phyloP scores from a whole-genome alignment of 1,140 invertebrate species.

The Drosophila sucinea region DNA sequence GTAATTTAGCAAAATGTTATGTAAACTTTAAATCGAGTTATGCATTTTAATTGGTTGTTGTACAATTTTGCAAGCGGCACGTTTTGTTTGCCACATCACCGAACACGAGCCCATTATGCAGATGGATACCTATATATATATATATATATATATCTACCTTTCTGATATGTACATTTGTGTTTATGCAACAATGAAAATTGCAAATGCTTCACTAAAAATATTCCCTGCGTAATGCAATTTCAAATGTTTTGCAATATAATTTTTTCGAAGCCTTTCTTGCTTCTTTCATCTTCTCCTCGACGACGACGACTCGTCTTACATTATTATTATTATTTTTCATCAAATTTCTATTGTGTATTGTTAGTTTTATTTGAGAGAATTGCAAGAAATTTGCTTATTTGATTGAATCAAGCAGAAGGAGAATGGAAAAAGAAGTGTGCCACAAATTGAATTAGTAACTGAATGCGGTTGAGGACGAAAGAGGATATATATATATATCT shows the following conservation, averaged over 20 bases:
- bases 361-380: constrained; percentile 3
- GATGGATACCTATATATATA: constrained; percentile 13
- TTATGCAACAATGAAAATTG: constrained; percentile 26
- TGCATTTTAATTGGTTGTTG: constrained; percentile 81
- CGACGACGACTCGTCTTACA: background rate
- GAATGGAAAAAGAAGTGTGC: background rate
- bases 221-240: constrained; percentile 71
- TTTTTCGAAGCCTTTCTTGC: constrained; percentile 35
- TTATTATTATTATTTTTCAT: constrained; percentile 14
- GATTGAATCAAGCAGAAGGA: background rate
- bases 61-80: constrained; percentile 78
- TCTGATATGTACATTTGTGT: background rate
- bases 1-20: constrained; percentile 81
- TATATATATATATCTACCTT: constrained; percentile 38
- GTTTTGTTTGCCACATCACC: constrained; percentile 78
- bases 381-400: constrained; percentile 7
- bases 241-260: constrained; percentile 54
- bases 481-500: background rate
- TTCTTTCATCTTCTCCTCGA: background rate
- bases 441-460: constrained; percentile 9
- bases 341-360: constrained; percentile 17
- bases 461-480: background rate
- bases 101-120: constrained; percentile 32
- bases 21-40: constrained; percentile 80
- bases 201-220: constrained; percentile 46